Conservation (phyloP, 2,797 vertebrate species). For the Pantherophis alleghaniensis region DNA sequence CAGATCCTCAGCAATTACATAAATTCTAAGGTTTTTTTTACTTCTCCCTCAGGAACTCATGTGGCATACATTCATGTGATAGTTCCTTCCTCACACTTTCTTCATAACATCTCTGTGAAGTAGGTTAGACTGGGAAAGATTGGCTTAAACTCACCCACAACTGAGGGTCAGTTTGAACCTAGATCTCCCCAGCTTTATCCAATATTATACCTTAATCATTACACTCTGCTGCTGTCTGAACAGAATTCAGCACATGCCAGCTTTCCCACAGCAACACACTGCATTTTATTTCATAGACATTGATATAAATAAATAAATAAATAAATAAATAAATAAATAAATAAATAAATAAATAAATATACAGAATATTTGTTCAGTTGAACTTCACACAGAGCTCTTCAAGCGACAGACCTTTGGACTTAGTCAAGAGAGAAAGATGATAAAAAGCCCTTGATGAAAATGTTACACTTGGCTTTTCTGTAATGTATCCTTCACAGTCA, state of each 20-base stretch:
- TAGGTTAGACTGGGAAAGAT: background rate
- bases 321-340: background rate
- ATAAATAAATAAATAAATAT: background rate
- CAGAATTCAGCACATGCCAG: background rate
- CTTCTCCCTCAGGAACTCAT: background rate
- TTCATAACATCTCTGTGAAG: background rate
- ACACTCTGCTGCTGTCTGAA: background rate
- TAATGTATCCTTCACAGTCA: background rate
- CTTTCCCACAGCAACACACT: no score
- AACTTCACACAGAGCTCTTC: background rate
- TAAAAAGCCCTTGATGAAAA: background rate
- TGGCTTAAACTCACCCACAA: background rate
- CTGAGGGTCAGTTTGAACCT: background rate
- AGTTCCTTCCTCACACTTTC: background rate
- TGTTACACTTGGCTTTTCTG: background rate
- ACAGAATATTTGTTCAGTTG: background rate
- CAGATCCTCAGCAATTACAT: background rate
- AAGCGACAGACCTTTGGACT: background rate
- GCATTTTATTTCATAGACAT: background rate
- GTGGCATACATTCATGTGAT: background rate
- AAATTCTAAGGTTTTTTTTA: background rate
- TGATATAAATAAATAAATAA: background rate
- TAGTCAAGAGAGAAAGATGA: background rate
- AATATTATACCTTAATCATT: background rate
- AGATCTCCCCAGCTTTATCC: background rate